Conservation (phyloP, 2,797 vertebrate species). For the Sebastes alutus region DNA sequence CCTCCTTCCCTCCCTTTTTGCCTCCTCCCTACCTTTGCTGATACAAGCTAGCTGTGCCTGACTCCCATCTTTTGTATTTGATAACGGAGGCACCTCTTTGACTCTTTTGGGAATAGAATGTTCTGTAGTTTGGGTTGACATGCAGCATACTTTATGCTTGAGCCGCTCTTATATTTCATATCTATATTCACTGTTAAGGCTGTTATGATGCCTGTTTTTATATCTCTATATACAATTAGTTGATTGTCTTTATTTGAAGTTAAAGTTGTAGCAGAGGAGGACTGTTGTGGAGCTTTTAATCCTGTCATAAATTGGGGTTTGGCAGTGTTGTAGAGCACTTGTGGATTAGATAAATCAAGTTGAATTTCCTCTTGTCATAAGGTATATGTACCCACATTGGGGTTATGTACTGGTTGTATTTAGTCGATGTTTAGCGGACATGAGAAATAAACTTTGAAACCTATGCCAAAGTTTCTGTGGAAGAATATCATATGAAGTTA, state of each 20-base stretch:
- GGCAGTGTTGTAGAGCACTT: neutral
- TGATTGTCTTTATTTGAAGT: neutral
- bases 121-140: neutral
- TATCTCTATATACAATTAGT: neutral
- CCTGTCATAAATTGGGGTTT: neutral
- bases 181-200: neutral
- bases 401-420: neutral
- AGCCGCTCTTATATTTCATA: neutral
- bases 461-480: neutral
- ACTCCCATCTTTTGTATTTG: slow-evolving; percentile 14
- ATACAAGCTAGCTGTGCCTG: neutral
- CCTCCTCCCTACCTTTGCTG: slow-evolving; percentile 20
- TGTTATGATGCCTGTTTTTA: neutral
- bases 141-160: neutral
- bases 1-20: slow-evolving; percentile 28
- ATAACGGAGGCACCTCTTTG: neutral
- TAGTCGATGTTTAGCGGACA: neutral
- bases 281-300: neutral
- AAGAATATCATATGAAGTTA: neutral
- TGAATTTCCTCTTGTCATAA: neutral
- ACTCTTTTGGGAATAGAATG: neutral
- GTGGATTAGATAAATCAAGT: neutral
- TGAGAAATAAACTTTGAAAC: neutral
- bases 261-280: neutral
- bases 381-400: neutral